Conservation (phyloP, 1,140 invertebrate genomes). For the Macrotrachela quadricornifera region DNA sequence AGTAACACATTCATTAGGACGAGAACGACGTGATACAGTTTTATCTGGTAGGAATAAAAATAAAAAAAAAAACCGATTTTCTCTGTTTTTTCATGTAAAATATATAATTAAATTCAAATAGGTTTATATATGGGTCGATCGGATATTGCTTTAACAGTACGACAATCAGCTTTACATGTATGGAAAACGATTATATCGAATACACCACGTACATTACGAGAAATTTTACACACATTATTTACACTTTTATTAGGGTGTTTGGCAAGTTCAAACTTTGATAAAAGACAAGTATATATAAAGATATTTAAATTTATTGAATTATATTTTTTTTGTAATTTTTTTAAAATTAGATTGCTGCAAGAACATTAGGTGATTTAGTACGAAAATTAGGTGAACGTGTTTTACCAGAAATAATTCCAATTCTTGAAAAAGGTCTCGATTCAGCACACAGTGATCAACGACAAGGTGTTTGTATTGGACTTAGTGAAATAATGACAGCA, state of each 20-base stretch:
- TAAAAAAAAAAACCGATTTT: no score
- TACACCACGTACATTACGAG: constrained; percentile 77
- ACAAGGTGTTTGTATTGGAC: constrained; percentile 88
- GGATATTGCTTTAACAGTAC: constrained; percentile 82
- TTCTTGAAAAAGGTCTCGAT: constrained; percentile 71
- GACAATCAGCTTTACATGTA: constrained; percentile 85
- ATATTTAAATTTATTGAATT: no score
- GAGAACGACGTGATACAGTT: constrained; percentile 52
- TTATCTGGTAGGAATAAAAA: no score
- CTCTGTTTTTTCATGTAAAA: no score
- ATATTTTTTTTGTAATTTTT: no score
- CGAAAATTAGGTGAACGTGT: constrained; percentile 90
- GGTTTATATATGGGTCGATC: constrained; percentile 71
- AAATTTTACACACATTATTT: constrained; percentile 85
- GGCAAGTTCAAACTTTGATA: constrained; percentile 81
- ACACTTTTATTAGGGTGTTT: constrained; percentile 68
- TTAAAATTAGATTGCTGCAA: constrained; percentile 46
- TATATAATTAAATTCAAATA: background rate
- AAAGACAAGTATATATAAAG: constrained; percentile 41
- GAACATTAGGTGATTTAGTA: constrained; percentile 87
- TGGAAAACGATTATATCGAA: constrained; percentile 92
- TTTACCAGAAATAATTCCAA: constrained; percentile 88
- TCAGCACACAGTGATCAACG: constrained; percentile 72
- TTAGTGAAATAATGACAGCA: constrained; percentile 90
- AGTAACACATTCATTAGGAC: constrained; percentile 64